These are phyloP conservation scores for Lacanobia wlatinum DNA, from an alignment of 2,888 invertebrate species.

Conservation along the genomic window DNA sequence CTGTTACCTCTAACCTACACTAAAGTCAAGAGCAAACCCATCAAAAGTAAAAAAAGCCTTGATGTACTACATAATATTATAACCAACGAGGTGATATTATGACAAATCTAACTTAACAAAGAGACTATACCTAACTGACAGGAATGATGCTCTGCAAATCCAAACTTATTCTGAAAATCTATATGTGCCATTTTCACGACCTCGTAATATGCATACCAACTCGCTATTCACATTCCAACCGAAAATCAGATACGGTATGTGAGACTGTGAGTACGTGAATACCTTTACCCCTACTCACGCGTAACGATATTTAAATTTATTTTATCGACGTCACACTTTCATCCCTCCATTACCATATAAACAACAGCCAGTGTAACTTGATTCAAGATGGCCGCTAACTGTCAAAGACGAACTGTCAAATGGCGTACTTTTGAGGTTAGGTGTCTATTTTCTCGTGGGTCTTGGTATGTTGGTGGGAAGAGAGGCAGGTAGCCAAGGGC, in stretches of 20 bases:
- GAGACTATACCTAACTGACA: neutral
- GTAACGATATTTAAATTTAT: constrained; percentile 56
- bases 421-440: neutral
- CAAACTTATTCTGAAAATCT: neutral
- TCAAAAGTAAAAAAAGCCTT: no score
- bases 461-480: constrained; percentile 6
- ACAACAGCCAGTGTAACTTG: constrained; percentile 20
- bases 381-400: constrained; percentile 27
- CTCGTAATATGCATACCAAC: neutral
- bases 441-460: constrained; percentile 8
- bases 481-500: constrained; percentile 52
- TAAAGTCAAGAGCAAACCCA: no score
- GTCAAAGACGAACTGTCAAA: constrained; percentile 12
- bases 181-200: neutral
- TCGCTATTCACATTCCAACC: neutral
- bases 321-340: constrained; percentile 41
- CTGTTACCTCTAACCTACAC: no score
- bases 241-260: constrained; percentile 22
- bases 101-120: neutral
- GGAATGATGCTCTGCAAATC: neutral
- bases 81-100: no score
- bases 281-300: constrained; percentile 27
- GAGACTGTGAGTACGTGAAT: neutral
- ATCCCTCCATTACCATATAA: constrained; percentile 52
- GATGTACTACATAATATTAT: no score